phyloP scores from a whole-genome alignment of 2,113 vertebrate species.

The Platanista minor region DNA sequence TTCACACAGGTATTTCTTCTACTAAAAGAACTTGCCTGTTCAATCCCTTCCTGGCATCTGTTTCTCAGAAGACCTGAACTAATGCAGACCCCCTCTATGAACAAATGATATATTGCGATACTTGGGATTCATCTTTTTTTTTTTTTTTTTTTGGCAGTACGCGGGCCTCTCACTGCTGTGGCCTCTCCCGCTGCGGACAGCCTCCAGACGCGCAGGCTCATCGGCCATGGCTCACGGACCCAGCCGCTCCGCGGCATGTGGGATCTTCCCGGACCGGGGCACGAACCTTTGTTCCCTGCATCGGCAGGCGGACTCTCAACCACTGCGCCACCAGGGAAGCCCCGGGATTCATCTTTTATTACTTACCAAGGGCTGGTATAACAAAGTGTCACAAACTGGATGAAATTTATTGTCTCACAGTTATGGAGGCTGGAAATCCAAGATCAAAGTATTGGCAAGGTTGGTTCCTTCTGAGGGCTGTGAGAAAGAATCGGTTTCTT shows the following conservation, averaged over 20 bases:
- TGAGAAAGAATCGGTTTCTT: neutral
- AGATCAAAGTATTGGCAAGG: neutral
- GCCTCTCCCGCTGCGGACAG: too few species aligned
- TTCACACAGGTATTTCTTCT: neutral
- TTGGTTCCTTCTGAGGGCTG: neutral
- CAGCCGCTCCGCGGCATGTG: too few species aligned
- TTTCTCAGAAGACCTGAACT: neutral
- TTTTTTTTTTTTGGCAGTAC: too few species aligned
- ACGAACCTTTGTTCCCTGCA: too few species aligned
- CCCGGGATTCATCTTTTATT: neutral
- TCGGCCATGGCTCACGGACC: too few species aligned
- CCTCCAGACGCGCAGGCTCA: too few species aligned
- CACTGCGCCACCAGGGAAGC: too few species aligned
- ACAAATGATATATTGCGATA: neutral
- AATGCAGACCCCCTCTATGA: neutral
- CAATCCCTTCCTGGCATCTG: neutral
- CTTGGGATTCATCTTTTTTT: neutral
- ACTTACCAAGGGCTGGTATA: neutral
- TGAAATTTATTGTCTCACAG: neutral
- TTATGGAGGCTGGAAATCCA: neutral
- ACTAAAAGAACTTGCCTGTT: neutral
- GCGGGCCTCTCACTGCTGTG: too few species aligned
- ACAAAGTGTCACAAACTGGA: neutral
- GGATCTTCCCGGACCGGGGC: too few species aligned
- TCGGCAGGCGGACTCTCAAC: too few species aligned